phyloP scores from a whole-genome alignment of 2,113 vertebrate species.

The Pangasianodon gigas region DNA sequence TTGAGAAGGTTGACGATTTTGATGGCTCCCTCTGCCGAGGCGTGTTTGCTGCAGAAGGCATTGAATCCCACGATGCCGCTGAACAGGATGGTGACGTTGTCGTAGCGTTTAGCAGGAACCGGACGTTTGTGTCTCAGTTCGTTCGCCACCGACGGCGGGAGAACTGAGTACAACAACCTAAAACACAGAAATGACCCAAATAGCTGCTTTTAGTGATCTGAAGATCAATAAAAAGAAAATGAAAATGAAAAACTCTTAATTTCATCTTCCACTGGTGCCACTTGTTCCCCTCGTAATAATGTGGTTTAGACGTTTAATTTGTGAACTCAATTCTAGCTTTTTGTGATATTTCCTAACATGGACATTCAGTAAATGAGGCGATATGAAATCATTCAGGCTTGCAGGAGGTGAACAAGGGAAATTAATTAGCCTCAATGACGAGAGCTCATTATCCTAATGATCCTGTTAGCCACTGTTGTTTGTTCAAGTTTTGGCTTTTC shows the following conservation, averaged over 20 bases:
- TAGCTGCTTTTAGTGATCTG: not conserved
- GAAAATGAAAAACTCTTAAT: too few relatives aligned
- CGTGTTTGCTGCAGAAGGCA: slow-evolving; percentile 94
- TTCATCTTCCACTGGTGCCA: not conserved
- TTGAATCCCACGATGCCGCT: slow-evolving; percentile 98
- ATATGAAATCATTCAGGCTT: slow-evolving; percentile 1
- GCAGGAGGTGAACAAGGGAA: not conserved
- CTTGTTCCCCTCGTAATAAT: not conserved
- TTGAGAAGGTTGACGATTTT: slow-evolving; percentile 99
- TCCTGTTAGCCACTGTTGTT: slow-evolving; percentile 10
- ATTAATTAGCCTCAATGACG: slow-evolving; percentile 22
- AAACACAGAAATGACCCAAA: not conserved
- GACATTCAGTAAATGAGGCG: not conserved
- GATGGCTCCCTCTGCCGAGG: slow-evolving; percentile 97
- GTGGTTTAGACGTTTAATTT: not conserved
- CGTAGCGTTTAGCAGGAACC: slow-evolving; percentile 93
- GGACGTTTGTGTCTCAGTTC: slow-evolving; percentile 97
- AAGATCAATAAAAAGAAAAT: not conserved
- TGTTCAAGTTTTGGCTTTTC: slow-evolving; percentile 24
- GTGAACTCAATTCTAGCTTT: not conserved
- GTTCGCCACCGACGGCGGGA: slow-evolving; percentile 95
- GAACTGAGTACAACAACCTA: slow-evolving; percentile 93
- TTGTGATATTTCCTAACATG: slow-evolving; percentile 1
- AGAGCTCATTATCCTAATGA: slow-evolving; percentile 38
- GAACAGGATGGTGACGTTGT: slow-evolving; percentile 97